Base-by-base conservation (phyloP, 2,888 invertebrate genomes). In the Carpatolechia fugitivella region DNA sequence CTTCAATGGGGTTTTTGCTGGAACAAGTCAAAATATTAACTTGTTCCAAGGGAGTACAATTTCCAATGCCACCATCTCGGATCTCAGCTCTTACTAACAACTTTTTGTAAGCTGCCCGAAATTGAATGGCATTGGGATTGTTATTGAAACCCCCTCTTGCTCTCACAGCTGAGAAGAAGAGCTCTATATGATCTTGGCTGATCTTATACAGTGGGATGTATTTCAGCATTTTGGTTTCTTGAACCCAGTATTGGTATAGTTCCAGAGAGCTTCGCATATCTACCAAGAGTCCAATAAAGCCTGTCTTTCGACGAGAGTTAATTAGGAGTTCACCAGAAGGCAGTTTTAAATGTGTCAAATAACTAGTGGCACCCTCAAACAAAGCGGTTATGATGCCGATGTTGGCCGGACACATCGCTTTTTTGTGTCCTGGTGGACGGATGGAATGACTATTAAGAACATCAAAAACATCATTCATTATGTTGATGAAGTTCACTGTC, bases 281-380 rank as follows among this genome's bases (percentile, higher is more conserved):
- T 5, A 62, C 50, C 11, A 68, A 53, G 0, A 65, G 40, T 0
- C 60, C 65, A 7, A 66, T 36, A 44, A 66, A 65, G 2, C 65
- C 64, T 0, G 65, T 66, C 24, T 64, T 67, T 51, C 63, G 29
- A 1, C 55, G 11, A 0, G 63, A 64, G 2, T 58, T 1, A 6
- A 62, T 41, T 0, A 60, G 3, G 1, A 54, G n/a, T 14, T 56
- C 40, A 1, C 61, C 58, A 0, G 58, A 36, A 0, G 52, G 55
- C 0, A 61, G 44, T 14, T 36, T 56, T 14, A 64, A 41, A 11
- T 3, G 24, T 1, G 18, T 31, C 0, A 62, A 8, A 18, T 59
- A 60, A 0, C 7, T 41, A 10, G 8, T 55, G 0, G 60, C 55
- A 30, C 58, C 24, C 47, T 60, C 58, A 53, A 60, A 59, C 11